phyloP scores from a whole-genome alignment of 2,888 invertebrate genomes.

The Drosophila barbarae region DNA sequence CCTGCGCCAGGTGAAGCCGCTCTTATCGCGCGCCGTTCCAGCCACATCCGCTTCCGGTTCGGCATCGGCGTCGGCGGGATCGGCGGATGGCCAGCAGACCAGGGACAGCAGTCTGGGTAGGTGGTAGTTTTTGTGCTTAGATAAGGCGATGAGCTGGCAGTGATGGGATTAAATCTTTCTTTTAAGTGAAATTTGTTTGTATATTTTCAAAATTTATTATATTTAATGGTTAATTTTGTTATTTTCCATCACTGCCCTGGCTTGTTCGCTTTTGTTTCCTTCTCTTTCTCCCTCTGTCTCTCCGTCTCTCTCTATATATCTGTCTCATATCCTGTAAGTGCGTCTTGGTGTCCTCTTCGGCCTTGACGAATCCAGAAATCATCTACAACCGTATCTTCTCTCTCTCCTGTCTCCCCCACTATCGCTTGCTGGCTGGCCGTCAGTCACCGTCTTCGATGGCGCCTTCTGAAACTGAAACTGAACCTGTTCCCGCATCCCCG shows the following conservation, averaged over 20 bases:
- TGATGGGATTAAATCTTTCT: neutral
- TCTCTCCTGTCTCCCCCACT: constrained; percentile 39
- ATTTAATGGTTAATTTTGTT: too few relatives aligned
- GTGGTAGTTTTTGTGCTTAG: constrained; percentile 27
- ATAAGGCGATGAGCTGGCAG: constrained; percentile 6
- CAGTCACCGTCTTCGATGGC: constrained; percentile 64
- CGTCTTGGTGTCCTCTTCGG: constrained; percentile 30
- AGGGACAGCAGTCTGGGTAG: constrained; percentile 80
- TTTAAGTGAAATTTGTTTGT: neutral
- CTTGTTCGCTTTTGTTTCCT: neutral
- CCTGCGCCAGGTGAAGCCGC: constrained; percentile 75
- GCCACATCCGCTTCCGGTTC: constrained; percentile 54
- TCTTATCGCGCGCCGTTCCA: constrained; percentile 63
- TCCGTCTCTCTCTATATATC: constrained; percentile 13
- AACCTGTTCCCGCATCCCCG: constrained; percentile 36
- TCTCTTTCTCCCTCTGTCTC: constrained; percentile 6
- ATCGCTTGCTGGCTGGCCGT: constrained; percentile 33
- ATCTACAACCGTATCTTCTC: constrained; percentile 45
- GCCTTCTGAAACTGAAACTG: constrained; percentile 55
- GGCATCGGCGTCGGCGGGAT: constrained; percentile 21
- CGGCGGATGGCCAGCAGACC: constrained; percentile 68
- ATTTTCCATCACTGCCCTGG: constrained; percentile 2
- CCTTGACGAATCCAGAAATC: constrained; percentile 31
- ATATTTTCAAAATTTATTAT: neutral
- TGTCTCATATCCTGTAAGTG: constrained; percentile 38